Evolutionary conservation across 2,113 vertebrate species (phyloP), one percentile per base, ranked within the genome.

Genomic region (Melanotaenia duboulayi): DNA sequence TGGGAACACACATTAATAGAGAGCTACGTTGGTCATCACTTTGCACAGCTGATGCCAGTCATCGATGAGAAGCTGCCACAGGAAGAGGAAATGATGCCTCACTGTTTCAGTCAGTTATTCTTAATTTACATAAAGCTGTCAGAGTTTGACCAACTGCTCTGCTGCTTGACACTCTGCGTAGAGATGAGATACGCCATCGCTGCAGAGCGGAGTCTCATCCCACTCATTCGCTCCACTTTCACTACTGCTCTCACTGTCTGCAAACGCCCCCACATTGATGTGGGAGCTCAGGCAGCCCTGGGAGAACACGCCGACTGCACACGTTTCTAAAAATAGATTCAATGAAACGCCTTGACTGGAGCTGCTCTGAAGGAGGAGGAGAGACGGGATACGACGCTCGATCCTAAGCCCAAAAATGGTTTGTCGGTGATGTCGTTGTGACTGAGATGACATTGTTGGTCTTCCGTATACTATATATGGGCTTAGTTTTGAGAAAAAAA

Each of bases 391-490:
- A 50, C 20, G 65, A 50, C 16, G 68, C 51, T 85, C 19, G 1
- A 25, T 32, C 66, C 17, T 23, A 73, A 77, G 79, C 71, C 89
- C 91, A 87, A 91, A 91, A 50, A 91, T 80, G 88, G 88, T 65
- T 80, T 0, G 82, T 66, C 57, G 67, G 85, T 90, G 91, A 91
- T 78, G 89, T 93, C 91, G 86, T 68, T 0, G 24, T 59, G 42
- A 52, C 65, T 71, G 81, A 42, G 79, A 55, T 39, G 59, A 61
- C 69, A 52, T 63, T 71, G 28, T 78, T 67, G 60, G n/a, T 55
- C 89, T 91, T 82, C 88, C 88, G 83, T 51, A 28, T 51, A 40
- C 91, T 82, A 86, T 89, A 92, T 90, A 91, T 85, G 93, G 91
- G 51, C 74, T 67, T 56, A 9, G 52, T 16, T 24, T 58, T 42